Evolutionary conservation across 2,113 vertebrate species (phyloP).

Genomic region (Poicephalus meyeri): DNA sequence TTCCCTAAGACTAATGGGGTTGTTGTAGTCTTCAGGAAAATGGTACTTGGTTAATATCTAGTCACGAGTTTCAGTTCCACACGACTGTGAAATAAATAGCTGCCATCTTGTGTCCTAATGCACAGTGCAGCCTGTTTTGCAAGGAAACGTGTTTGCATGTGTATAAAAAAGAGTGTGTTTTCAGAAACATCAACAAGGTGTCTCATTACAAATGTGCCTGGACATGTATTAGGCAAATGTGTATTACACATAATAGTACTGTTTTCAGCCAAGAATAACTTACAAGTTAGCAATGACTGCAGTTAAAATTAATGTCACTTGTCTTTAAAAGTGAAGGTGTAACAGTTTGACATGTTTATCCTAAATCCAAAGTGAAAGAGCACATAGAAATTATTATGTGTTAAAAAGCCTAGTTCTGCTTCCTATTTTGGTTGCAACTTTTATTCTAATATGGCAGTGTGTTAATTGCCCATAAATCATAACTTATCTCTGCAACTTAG

Average conservation of each 20-base stretch:
- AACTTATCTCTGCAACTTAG: neutral
- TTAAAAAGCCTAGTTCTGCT: neutral
- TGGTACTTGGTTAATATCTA: neutral
- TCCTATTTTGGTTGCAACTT: neutral
- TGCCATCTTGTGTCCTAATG: neutral
- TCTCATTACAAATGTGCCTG: constrained; percentile 12
- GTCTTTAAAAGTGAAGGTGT: neutral
- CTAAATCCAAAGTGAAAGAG: neutral
- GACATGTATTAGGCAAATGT: neutral
- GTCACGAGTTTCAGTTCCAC: neutral
- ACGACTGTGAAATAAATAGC: neutral
- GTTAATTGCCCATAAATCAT: neutral
- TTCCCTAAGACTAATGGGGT: neutral
- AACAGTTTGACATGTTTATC: neutral
- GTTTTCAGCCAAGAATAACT: neutral
- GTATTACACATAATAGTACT: neutral
- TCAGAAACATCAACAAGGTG: constrained; percentile 20
- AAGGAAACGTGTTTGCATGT: neutral
- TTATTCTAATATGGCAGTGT: neutral
- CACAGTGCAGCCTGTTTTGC: neutral
- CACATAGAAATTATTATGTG: too few relatives aligned
- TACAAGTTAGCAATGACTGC: neutral
- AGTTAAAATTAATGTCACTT: neutral
- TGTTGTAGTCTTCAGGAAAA: neutral
- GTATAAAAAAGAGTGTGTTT: neutral